phyloP scores from a whole-genome alignment of 37 sponge, comb jelly and placozoan genomes.

The Cladorhizidae sp. region DNA sequence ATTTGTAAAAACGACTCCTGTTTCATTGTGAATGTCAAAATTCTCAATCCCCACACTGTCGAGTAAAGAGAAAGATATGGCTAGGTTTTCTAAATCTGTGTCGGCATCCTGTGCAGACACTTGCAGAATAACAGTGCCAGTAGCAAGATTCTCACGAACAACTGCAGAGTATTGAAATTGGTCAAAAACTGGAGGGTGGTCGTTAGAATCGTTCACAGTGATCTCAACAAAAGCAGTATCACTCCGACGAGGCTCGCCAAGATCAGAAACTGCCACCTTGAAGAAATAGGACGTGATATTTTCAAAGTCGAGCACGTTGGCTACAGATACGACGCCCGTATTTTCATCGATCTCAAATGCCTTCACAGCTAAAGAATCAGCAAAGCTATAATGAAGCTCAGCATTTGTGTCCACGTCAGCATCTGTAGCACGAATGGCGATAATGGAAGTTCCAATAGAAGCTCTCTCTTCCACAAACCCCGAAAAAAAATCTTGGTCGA shows the following conservation, averaged over 20 bases:
- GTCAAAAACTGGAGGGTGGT: slow-evolving; percentile 61
- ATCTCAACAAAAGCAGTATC: slow-evolving; percentile 31
- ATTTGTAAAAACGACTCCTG: slow-evolving; percentile 63
- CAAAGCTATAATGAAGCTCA: slow-evolving; percentile 34
- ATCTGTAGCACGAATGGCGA: slow-evolving; percentile 64
- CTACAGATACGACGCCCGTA: slow-evolving; percentile 41
- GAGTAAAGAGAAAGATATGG: slow-evolving; percentile 25
- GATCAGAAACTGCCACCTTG: slow-evolving; percentile 41
- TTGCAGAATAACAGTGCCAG: slow-evolving; percentile 47
- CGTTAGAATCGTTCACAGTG: slow-evolving; percentile 65
- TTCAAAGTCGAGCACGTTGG: slow-evolving; percentile 19
- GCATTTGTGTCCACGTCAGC: slow-evolving; percentile 56
- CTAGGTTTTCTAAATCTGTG: slow-evolving; percentile 6
- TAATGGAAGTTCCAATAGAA: slow-evolving; percentile 31
- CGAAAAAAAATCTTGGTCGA: slow-evolving; percentile 15
- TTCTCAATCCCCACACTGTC: slow-evolving; percentile 16
- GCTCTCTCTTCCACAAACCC: slow-evolving; percentile 44
- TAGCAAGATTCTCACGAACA: slow-evolving; percentile 63
- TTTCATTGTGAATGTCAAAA: slow-evolving; percentile 62
- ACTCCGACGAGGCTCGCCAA: slow-evolving; percentile 34
- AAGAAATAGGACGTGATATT: slow-evolving; percentile 15
- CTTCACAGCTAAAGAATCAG: neutral
- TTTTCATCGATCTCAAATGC: slow-evolving; percentile 44
- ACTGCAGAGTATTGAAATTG: slow-evolving; percentile 23
- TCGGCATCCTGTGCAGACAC: slow-evolving; percentile 64